These are phyloP conservation scores for Dasyurus viverrinus DNA, from an alignment of 2,113 vertebrate genomes.

Conservation along the genomic window DNA sequence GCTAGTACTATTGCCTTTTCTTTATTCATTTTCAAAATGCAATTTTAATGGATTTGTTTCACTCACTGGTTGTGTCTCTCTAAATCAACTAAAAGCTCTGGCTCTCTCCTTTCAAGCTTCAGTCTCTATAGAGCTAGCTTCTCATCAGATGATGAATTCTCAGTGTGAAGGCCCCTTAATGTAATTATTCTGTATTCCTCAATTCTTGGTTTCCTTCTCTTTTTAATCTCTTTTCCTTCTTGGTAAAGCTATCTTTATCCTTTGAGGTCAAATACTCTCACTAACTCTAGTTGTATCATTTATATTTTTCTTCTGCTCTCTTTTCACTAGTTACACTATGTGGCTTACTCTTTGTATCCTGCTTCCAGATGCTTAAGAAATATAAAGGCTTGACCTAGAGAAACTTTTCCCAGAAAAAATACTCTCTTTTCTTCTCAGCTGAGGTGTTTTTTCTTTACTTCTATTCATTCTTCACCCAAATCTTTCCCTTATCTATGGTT, in stretches of 20 bases:
- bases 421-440: neutral
- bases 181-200: constrained; percentile 26
- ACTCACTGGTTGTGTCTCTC: neutral
- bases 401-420: neutral
- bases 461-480: neutral
- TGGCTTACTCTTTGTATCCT: constrained; percentile 2
- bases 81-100: neutral
- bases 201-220: constrained; percentile 20
- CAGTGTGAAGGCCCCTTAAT: neutral
- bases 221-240: constrained; percentile 13
- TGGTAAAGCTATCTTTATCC: constrained; percentile 9
- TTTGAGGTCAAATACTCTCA: neutral
- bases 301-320: neutral
- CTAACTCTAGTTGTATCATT: neutral
- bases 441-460: neutral
- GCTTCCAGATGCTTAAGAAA: neutral
- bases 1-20: neutral
- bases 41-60: neutral
- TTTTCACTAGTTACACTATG: constrained; percentile 8
- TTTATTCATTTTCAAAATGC: neutral
- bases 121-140: neutral
- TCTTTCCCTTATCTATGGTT: neutral
- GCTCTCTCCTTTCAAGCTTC: neutral
- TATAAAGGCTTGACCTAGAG: neutral
- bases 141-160: neutral